A percentile compares a stretch with the other conserved stretches of the same genome.
Conservation (phyloP, 2,888 invertebrate species). For the Bhutanitis thaidina region DNA sequence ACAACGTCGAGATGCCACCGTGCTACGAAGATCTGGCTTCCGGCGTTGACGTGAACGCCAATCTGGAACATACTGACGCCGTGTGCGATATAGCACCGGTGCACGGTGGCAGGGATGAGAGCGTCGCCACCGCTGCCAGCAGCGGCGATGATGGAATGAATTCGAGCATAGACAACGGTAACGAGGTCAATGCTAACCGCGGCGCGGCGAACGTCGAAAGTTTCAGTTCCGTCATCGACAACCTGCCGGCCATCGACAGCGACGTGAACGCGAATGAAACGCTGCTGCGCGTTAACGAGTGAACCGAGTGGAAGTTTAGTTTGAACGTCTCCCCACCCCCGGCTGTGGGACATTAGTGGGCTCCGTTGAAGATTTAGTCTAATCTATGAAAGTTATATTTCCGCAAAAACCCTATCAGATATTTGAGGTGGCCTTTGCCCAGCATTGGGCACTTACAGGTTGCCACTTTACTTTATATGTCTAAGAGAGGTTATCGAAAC, state of each 20-base stretch:
- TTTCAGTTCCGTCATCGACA: slow-evolving; percentile 57
- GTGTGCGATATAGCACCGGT: background rate
- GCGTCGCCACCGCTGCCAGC: background rate
- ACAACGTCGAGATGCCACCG: slow-evolving; percentile 64
- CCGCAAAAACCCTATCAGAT: no score
- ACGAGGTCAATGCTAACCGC: background rate
- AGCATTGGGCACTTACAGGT: no score
- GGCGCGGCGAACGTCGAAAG: slow-evolving; percentile 35
- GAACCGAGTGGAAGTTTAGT: no score
- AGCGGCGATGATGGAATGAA: background rate
- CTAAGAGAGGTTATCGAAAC: no score
- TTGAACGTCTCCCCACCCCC: no score
- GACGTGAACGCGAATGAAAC: slow-evolving; percentile 61
- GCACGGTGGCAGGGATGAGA: background rate
- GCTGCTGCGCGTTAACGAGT: slow-evolving; percentile 9
- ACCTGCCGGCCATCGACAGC: slow-evolving; percentile 64
- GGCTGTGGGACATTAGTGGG: no score
- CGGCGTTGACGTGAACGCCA: slow-evolving; percentile 27
- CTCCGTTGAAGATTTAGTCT: no score
- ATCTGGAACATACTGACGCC: background rate
- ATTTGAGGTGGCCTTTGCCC: no score
- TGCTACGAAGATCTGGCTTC: slow-evolving; percentile 56
- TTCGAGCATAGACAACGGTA: slow-evolving; percentile 17
- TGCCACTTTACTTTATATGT: no score
- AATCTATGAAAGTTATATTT: no score